phyloP scores from a whole-genome alignment of 2,888 invertebrate species.

The Lasioglossum figueresi region DNA sequence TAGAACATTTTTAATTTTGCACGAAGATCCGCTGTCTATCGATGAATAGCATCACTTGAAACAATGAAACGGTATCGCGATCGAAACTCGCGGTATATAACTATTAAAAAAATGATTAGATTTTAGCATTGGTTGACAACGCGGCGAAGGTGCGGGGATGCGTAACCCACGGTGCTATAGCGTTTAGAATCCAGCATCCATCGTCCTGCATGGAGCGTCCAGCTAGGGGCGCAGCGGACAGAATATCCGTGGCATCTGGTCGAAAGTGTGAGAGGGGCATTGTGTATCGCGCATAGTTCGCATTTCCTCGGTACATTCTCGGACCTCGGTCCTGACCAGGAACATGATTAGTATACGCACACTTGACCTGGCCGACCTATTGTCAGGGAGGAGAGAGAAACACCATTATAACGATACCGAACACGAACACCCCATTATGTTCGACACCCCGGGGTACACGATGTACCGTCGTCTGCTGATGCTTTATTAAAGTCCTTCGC shows the following conservation, averaged over 20 bases:
- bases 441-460: conserved; percentile 54
- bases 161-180: conserved; percentile 8
- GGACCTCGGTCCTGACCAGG: conserved; percentile 68
- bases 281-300: conserved; percentile 73
- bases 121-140: neutral
- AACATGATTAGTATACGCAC: conserved; percentile 82
- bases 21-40: no score
- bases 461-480: conserved; percentile 42
- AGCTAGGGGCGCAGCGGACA: conserved; percentile 54
- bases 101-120: neutral
- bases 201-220: neutral
- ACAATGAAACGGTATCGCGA: neutral
- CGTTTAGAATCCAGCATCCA: neutral
- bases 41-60: no score
- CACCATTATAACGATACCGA: conserved; percentile 80
- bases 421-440: conserved; percentile 75
- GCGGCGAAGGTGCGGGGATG: neutral
- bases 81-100: neutral
- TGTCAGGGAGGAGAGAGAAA: conserved; percentile 65
- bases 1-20: no score
- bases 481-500: conserved; percentile 59
- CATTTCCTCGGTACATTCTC: conserved; percentile 75
- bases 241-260: conserved; percentile 68
- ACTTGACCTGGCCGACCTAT: conserved; percentile 80
- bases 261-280: conserved; percentile 69